phyloP scores from a whole-genome alignment of 2,888 invertebrate genomes.

The Hemithea aestivaria region DNA sequence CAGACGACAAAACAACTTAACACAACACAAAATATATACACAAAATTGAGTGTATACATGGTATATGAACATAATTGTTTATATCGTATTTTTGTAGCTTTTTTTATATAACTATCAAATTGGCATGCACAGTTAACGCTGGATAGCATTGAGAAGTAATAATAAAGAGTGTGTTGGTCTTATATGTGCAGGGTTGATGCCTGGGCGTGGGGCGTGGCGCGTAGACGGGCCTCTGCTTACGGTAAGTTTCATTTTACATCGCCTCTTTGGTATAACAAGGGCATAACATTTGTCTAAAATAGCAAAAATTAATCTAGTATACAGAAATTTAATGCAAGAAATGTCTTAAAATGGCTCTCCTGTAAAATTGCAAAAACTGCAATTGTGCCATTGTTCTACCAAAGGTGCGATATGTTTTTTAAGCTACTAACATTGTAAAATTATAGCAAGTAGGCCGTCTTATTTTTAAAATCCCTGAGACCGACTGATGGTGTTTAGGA shows the following conservation, averaged over 20 bases:
- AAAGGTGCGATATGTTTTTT: too few relatives aligned
- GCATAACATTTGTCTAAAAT: neutral
- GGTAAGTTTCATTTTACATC: constrained; percentile 24
- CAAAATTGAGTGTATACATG: constrained; percentile 40
- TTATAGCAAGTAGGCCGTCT: too few relatives aligned
- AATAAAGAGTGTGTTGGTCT: constrained; percentile 75
- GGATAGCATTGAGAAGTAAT: constrained; percentile 43
- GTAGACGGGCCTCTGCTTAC: constrained; percentile 4
- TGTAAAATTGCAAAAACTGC: too few relatives aligned
- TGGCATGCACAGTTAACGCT: constrained; percentile 73
- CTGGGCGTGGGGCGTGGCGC: constrained; percentile 6
- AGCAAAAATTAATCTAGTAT: too few relatives aligned
- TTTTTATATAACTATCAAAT: constrained; percentile 53
- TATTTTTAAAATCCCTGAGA: too few relatives aligned
- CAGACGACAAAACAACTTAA: constrained; percentile 43
- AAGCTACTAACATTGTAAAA: too few relatives aligned
- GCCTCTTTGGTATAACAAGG: neutral
- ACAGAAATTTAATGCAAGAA: too few relatives aligned
- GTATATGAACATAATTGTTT: constrained; percentile 40
- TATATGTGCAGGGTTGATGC: constrained; percentile 74
- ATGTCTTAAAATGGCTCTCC: too few relatives aligned
- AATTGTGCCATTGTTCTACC: too few relatives aligned
- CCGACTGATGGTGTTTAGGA: too few relatives aligned
- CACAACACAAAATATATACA: constrained; percentile 34
- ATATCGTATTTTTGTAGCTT: constrained; percentile 63